Evolutionary conservation across 2,888 invertebrate species (phyloP).

Genomic region (Platycnemis pennipes): DNA sequence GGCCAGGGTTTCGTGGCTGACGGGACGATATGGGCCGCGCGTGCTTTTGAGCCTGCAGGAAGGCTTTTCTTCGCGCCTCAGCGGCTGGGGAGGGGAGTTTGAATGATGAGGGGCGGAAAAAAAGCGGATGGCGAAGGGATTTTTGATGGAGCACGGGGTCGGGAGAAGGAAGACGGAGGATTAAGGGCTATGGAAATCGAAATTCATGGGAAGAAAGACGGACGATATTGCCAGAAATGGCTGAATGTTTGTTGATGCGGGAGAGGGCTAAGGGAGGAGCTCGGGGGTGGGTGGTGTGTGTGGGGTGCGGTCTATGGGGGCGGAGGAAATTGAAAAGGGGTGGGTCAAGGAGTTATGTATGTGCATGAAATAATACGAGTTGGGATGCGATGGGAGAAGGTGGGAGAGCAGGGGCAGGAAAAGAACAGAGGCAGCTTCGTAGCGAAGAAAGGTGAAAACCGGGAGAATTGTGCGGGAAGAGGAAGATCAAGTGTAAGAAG

Average conservation of each 20-base stretch:
- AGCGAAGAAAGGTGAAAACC: not conserved
- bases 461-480: not conserved
- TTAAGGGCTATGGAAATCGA: constrained; percentile 9
- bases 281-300: not conserved
- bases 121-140: not conserved
- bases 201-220: constrained; percentile 31
- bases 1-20: not conserved
- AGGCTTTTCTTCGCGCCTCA: not conserved
- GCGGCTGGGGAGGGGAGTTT: not conserved
- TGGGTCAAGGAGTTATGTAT: constrained; percentile 15
- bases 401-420: not conserved
- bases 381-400: not conserved
- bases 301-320: not conserved
- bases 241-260: constrained; percentile 25
- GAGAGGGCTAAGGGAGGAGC: not conserved
- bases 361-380: constrained; percentile 30
- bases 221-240: constrained; percentile 22
- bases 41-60: not conserved
- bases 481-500: not conserved
- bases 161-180: not conserved
- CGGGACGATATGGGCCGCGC: not conserved
- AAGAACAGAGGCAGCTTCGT: too few species aligned
- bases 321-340: constrained; percentile 7
- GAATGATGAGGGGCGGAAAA: constrained; percentile 3
- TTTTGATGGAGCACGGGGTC: not conserved